phyloP scores from a whole-genome alignment of 2,113 vertebrate species.

The Lycocorax pyrrhopterus region DNA sequence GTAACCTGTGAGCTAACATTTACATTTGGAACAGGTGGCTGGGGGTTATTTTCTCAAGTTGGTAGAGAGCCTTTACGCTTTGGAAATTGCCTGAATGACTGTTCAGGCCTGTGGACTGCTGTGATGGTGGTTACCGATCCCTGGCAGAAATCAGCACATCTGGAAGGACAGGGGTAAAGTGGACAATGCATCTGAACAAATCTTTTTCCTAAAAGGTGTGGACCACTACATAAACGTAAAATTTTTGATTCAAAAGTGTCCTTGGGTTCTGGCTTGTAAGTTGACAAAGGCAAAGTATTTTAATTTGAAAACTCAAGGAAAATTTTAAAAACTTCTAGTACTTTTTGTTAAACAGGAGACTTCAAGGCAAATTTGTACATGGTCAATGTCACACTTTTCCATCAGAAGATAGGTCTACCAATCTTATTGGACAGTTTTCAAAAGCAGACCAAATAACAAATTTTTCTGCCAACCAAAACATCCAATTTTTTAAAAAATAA shows the following conservation, averaged over 20 bases:
- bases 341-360: not conserved
- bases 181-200: not conserved
- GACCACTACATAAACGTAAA: not conserved
- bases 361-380: not conserved
- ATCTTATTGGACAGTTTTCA: not conserved
- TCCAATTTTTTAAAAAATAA: not conserved
- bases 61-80: not conserved
- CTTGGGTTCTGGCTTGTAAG: not conserved
- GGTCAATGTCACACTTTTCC: not conserved
- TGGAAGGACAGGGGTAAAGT: not conserved
- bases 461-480: not conserved
- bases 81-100: not conserved
- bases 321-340: accelerated
- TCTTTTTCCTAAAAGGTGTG: not conserved
- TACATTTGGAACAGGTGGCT: not conserved
- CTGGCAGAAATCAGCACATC: not conserved
- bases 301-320: not conserved
- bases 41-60: not conserved
- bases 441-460: not conserved
- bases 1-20: not conserved
- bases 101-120: not conserved
- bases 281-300: not conserved
- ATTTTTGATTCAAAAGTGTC: not conserved
- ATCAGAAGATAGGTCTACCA: not conserved
- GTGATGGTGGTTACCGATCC: not conserved